Base-by-base conservation (phyloP, 2,113 vertebrate genomes). In the Hyla sarda region DNA sequence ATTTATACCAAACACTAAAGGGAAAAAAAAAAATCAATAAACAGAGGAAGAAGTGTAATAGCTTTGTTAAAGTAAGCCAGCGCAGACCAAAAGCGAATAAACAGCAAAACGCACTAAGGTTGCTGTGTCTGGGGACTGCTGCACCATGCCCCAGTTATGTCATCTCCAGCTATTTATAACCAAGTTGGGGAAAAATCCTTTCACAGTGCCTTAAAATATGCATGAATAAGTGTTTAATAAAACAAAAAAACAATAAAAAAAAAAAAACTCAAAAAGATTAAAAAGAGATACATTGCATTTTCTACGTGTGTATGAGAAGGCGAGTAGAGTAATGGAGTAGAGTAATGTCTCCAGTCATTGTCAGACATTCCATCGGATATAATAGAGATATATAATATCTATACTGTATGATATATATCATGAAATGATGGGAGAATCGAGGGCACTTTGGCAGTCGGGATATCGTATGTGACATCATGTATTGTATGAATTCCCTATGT, bases 101-200 rank as follows among this genome's bases (percentile, higher is more conserved):
- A 52, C 21, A 81, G 25, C 58, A 65, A 28, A 76, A 54, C 58
- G 76, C 41, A 72, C 30, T 37, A 41, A 28, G 65, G 56, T 65
- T 7, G 30, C 77, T 41, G 48, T 47, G 75, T 50, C 74, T 67
- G 13, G 72, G 74, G 47, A 69, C 17, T 52, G 52, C 77, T 74
- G 52, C 47, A 86, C 67, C 32, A 65, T 74, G 85, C 48, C 85
- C 84, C 54, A 87, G 50, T 87, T 87, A 82, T 87, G 85, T 87
- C 78, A 73, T 23, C 30, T 47, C 16, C 25, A 47, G 69, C 67
- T 82, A 87, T 82, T 82, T 87, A 74, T 82, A 87, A 62, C 37
- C 19, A 60, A 77, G 54, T 60, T 60, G 48, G 30, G 37, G 32
- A 85, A 56, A 80, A 72, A 80, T 80, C 21, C 28, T 81, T 58